Percentiles rank a stretch among this genome's conserved stretches.
phyloP scores from a whole-genome alignment of 2,888 invertebrate species.

The Barypeithes pellucidus region DNA sequence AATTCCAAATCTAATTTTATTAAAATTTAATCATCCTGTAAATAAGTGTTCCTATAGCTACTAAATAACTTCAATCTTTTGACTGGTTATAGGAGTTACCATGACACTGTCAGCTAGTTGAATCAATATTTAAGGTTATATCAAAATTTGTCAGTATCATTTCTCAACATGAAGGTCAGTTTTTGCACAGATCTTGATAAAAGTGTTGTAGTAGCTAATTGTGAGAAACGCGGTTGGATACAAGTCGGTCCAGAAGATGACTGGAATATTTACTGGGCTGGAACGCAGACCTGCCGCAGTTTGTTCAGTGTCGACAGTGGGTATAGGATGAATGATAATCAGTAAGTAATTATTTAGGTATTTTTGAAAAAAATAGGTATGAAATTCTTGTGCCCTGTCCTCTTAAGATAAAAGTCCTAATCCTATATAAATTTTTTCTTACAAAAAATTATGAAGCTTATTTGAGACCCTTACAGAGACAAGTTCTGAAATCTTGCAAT shows the following conservation, averaged over 20 bases:
- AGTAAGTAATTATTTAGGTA: conserved; percentile 73
- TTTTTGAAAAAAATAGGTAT: no score
- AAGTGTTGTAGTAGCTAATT: conserved; percentile 92
- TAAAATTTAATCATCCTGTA: not conserved
- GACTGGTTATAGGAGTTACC: not conserved
- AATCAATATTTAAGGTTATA: conserved; percentile 50
- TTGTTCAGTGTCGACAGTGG: conserved; percentile 94
- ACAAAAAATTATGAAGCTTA: no score
- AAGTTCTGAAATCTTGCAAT: no score
- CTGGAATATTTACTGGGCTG: conserved; percentile 98
- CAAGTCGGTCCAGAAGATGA: conserved; percentile 92
- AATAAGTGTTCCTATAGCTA: not conserved
- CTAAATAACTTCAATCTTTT: not conserved
- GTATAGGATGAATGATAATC: conserved; percentile 93
- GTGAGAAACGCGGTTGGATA: conserved; percentile 92
- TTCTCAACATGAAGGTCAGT: conserved; percentile 71
- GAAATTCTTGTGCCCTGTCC: no score
- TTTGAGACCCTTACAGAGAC: no score
- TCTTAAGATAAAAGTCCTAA: no score
- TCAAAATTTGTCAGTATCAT: conserved; percentile 45
- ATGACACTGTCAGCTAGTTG: conserved; percentile 19
- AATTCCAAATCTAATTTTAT: no score
- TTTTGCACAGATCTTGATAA: conserved; percentile 94
- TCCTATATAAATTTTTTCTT: no score
- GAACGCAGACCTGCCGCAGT: conserved; percentile 90